A percentile compares a stretch with the other conserved stretches of the same genome.
phyloP scores from a whole-genome alignment of 2,797 vertebrate species.

The Sparidentex hasta region DNA sequence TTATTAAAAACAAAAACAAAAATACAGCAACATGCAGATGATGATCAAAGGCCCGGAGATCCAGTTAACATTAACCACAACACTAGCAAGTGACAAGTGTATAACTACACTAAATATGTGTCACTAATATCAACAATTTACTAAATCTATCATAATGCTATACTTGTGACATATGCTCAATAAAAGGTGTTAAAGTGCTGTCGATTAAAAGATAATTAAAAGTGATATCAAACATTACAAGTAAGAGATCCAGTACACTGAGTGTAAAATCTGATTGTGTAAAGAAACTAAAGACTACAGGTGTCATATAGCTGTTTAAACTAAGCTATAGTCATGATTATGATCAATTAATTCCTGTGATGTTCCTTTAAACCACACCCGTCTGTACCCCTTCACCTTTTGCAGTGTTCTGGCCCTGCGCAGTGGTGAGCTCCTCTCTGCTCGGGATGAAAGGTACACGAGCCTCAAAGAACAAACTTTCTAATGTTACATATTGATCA shows the following conservation, averaged over 20 bases:
- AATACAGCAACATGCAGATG: no score
- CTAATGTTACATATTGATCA: constrained; percentile 77
- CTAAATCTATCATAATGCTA: no score
- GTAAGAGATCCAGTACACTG: neutral
- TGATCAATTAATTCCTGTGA: neutral
- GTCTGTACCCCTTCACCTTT: constrained; percentile 20
- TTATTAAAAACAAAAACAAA: no score
- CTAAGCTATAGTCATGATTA: neutral
- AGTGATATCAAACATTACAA: neutral
- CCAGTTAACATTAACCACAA: no score
- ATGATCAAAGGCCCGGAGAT: no score
- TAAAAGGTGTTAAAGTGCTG: no score
- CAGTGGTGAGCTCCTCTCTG: constrained; percentile 52
- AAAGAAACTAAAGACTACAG: neutral
- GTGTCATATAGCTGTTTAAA: neutral
- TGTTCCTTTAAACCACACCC: neutral
- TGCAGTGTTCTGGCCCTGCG: constrained; percentile 20
- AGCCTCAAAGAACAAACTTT: constrained; percentile 69
- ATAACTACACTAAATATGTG: no score
- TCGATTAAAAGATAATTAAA: no score
- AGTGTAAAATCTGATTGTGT: neutral
- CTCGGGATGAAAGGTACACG: constrained; percentile 55
- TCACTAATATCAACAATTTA: no score
- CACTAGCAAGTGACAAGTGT: no score
- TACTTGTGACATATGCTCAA: no score